Evolutionary conservation across 1,140 invertebrate genomes (phyloP).

Genomic region (Drosophila ficusphila): DNA sequence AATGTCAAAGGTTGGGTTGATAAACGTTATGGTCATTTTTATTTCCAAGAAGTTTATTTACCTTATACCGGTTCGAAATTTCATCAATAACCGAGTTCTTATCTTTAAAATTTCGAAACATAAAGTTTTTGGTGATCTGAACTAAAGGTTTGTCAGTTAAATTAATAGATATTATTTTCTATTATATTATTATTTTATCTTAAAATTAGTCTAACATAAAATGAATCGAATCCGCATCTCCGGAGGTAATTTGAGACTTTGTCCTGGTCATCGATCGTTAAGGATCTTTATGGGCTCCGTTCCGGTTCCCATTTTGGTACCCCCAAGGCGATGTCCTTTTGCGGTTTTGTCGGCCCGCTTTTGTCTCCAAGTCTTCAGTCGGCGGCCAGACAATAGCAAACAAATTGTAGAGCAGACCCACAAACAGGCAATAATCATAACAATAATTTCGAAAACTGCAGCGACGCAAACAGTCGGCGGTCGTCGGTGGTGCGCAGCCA

Average conservation of each 20-base stretch:
- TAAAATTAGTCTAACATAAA: too few relatives aligned
- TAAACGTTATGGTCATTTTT: too few relatives aligned
- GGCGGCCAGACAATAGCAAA: constrained; percentile 51
- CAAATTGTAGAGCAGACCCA: constrained; percentile 62
- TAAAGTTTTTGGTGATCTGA: too few relatives aligned
- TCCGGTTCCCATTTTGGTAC: constrained; percentile 29
- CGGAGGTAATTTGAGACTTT: constrained; percentile 44
- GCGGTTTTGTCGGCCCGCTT: constrained; percentile 51
- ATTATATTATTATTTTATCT: not conserved
- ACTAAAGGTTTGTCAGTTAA: too few relatives aligned
- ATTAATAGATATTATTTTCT: too few relatives aligned
- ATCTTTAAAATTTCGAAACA: too few relatives aligned
- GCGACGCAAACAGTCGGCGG: constrained; percentile 68
- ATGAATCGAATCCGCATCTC: not conserved
- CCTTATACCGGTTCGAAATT: too few relatives aligned
- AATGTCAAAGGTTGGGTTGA: constrained; percentile 16
- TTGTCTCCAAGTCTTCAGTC: constrained; percentile 19
- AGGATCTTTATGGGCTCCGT: constrained; percentile 24
- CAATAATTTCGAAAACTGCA: constrained; percentile 61
- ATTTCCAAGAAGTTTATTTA: too few relatives aligned
- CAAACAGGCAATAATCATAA: constrained; percentile 79
- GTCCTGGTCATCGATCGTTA: constrained; percentile 15
- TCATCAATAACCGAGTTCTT: too few relatives aligned
- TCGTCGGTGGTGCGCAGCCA: constrained; percentile 41
- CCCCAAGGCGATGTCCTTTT: constrained; percentile 42